Base-by-base conservation (phyloP, 2,888 invertebrate genomes). In the Lochmaea capreae region DNA sequence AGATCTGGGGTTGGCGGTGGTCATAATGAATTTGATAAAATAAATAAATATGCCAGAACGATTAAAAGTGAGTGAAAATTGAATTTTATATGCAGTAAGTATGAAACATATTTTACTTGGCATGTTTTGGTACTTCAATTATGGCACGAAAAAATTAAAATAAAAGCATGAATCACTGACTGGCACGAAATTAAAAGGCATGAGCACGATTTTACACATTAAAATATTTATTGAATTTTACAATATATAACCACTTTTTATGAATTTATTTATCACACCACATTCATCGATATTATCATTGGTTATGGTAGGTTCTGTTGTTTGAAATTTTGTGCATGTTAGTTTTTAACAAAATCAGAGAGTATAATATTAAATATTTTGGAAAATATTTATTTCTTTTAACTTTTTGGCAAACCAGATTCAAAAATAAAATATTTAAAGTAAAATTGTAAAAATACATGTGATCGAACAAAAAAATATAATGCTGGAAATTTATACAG, bases 31-130 rank as follows among this genome's bases (percentile, higher is more conserved):
- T 26, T 26, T 26, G 26, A 26, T 26, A 26, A 26, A 26, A 26
- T 26, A 26, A 5, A 26, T 26, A 26, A 26, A 5, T 26, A 26
- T 33, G 33, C 33, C 33, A 33, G 33, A 33, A 8, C 1, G 1
- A 49, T 49, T 49, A 49, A 49, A 14, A 49, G 49, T 49, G 49
- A 49, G 49, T 49, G 49, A 49, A 6, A 49, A 5, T 49, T 49
- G n/a, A 49, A n/a, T 49, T 49, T 49, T n/a, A 49, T n/a, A 6
- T n/a, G n/a, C 49, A 49, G 49, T 49, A 49, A 49, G 49, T 49
- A 49, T 14, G n/a, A 33, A 33, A 33, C 8, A 8, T 33, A n/a
- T 49, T 49, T 2, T 14, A 14, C 14, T 6, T 49, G 49, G 49
- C 49, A 49, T 49, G 49, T 49, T n/a, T n/a, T 33, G 6, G 33